These are phyloP conservation scores for Noctuana brunneofusca DNA, from an alignment of 2,888 invertebrate species.

Conservation along the genomic window DNA sequence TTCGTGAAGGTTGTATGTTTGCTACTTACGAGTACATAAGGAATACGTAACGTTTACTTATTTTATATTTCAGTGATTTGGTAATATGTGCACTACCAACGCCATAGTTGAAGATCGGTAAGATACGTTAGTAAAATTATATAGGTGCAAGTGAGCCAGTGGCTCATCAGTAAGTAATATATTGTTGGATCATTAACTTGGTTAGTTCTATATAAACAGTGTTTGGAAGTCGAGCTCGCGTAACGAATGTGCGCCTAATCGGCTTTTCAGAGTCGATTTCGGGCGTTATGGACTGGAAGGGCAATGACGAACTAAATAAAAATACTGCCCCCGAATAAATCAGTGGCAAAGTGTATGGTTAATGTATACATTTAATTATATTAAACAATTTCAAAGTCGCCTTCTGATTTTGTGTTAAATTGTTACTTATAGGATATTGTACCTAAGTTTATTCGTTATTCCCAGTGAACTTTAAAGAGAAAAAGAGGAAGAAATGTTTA, in stretches of 20 bases:
- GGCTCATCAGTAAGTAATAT: neutral
- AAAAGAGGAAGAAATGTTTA: too few species aligned
- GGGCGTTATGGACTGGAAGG: constrained; percentile 27
- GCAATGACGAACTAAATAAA: constrained; percentile 15
- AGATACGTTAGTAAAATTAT: too few species aligned
- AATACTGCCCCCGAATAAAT: neutral
- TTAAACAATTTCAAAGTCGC: too few species aligned
- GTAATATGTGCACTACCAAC: too few species aligned
- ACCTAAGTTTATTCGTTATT: too few species aligned
- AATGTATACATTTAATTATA: too few species aligned
- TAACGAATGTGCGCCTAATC: constrained; percentile 22
- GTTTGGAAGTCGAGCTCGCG: neutral
- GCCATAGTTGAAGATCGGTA: too few species aligned
- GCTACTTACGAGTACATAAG: too few species aligned
- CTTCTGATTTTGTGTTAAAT: too few species aligned
- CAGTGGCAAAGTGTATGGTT: neutral
- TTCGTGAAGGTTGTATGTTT: neutral
- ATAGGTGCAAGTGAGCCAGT: too few species aligned
- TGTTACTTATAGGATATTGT: too few species aligned
- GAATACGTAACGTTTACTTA: neutral
- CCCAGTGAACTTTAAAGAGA: too few species aligned
- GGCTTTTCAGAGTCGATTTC: constrained; percentile 19
- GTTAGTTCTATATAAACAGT: constrained; percentile 3
- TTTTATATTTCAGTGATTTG: neutral
- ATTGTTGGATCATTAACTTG: constrained; percentile 1